Evolutionary conservation across 2,888 invertebrate species (phyloP).

Genomic region (Aquatica leii): DNA sequence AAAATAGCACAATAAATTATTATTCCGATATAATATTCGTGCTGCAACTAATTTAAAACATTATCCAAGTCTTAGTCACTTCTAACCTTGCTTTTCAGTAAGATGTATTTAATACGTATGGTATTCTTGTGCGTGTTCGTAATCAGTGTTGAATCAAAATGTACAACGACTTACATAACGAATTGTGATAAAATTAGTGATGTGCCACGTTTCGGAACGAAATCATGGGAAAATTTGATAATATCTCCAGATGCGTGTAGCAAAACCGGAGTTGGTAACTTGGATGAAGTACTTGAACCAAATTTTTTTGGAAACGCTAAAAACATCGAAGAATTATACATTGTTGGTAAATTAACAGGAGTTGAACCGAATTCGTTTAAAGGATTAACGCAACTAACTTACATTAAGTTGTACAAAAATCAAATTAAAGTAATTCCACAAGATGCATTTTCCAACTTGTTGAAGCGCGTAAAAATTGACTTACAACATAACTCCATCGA

Average conservation of each 20-base stretch:
- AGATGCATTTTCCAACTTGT: slow-evolving; percentile 29
- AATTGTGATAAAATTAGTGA: slow-evolving; percentile 35
- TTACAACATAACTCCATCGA: slow-evolving; percentile 31
- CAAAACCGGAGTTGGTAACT: slow-evolving; percentile 3
- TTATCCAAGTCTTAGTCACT: background rate
- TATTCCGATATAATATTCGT: no score
- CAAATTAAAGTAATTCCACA: slow-evolving; percentile 23
- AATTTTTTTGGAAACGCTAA: slow-evolving; percentile 23
- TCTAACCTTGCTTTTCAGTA: background rate
- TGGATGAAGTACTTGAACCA: slow-evolving; percentile 22
- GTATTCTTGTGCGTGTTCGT: background rate
- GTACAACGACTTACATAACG: slow-evolving; percentile 30
- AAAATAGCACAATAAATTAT: no score
- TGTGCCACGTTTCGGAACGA: slow-evolving; percentile 25
- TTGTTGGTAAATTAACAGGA: slow-evolving; percentile 21
- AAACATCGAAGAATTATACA: slow-evolving; percentile 34
- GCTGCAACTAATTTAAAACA: no score
- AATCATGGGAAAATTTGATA: slow-evolving; percentile 33
- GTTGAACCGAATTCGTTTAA: slow-evolving; percentile 29
- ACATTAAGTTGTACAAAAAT: slow-evolving; percentile 34
- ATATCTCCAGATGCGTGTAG: slow-evolving; percentile 26
- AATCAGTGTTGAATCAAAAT: slow-evolving; percentile 15
- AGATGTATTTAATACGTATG: background rate
- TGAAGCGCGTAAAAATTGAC: slow-evolving; percentile 29
- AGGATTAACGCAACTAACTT: slow-evolving; percentile 26